Conservation (phyloP, 1,140 invertebrate genomes). For the Papilio machaon region DNA sequence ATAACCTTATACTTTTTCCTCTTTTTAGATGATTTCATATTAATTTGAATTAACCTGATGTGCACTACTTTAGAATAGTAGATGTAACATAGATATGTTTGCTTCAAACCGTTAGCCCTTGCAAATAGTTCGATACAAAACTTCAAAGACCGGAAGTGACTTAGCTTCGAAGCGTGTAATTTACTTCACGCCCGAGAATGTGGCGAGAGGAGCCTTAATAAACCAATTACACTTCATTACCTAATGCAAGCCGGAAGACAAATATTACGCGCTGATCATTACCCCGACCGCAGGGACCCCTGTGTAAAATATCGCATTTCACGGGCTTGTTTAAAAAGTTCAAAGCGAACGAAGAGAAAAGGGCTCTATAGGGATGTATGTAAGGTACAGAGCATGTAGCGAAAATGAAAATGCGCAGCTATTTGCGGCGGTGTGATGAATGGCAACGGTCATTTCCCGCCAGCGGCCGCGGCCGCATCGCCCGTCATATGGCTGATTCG, state of each 20-base stretch:
- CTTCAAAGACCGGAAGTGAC: constrained; percentile 50
- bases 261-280: constrained; percentile 75
- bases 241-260: constrained; percentile 73
- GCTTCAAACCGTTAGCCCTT: not conserved
- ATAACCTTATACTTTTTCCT: too few relatives aligned
- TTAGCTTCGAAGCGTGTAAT: constrained; percentile 60
- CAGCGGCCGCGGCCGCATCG: constrained; percentile 55
- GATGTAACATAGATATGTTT: not conserved
- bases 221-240: constrained; percentile 78
- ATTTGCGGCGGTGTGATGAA: constrained; percentile 67
- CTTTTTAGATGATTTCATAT: too few relatives aligned
- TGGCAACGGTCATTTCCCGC: constrained; percentile 67
- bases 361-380: constrained; percentile 59
- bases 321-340: constrained; percentile 60
- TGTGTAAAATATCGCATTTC: constrained; percentile 68
- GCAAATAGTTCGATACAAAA: constrained; percentile 31
- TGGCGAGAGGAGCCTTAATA: constrained; percentile 64
- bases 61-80: not conserved
- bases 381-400: constrained; percentile 46
- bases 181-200: constrained; percentile 66
- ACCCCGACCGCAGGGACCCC: constrained; percentile 68
- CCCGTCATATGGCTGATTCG: constrained; percentile 70
- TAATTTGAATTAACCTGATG: not conserved
- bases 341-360: constrained; percentile 50
- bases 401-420: constrained; percentile 62